A percentile compares a stretch with the other conserved stretches of the same genome.
Conservation (phyloP, 2,888 invertebrate species). For the Fragum fragum region DNA sequence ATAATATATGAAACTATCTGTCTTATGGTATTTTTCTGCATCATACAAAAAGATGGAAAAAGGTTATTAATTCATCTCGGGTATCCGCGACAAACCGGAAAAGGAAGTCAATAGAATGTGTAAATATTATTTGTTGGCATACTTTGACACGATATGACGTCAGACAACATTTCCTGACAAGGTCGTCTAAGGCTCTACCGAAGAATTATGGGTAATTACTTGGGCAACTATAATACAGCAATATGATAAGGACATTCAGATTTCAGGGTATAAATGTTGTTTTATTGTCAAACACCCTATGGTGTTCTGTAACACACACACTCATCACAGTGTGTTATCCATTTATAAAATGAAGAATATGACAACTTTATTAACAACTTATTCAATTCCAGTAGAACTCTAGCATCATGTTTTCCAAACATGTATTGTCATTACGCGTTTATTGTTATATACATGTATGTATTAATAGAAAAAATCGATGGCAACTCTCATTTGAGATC, state of each 20-base stretch:
- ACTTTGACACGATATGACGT: slow-evolving; percentile 27
- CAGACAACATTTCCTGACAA: slow-evolving; percentile 30
- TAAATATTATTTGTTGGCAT: slow-evolving; percentile 31
- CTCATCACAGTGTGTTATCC: not conserved
- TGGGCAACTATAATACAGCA: not conserved
- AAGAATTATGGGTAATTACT: slow-evolving; percentile 16
- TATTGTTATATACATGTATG: too few relatives aligned
- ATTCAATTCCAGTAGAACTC: too few relatives aligned
- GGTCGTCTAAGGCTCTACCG: slow-evolving; percentile 12
- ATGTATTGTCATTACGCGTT: too few relatives aligned
- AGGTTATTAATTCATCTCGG: not conserved
- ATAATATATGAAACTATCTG: too few relatives aligned
- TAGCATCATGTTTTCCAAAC: too few relatives aligned
- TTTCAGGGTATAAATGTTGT: not conserved
- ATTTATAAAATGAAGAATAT: slow-evolving; percentile 4
- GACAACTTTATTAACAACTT: not conserved
- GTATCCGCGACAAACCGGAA: slow-evolving; percentile 17
- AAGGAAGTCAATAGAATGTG: slow-evolving; percentile 23
- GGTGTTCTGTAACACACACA: slow-evolving; percentile 8
- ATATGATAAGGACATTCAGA: not conserved
- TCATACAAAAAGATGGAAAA: too few relatives aligned
- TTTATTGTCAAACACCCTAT: not conserved
- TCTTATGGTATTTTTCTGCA: too few relatives aligned
- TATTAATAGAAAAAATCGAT: too few relatives aligned
- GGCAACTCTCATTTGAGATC: too few relatives aligned